phyloP scores from a whole-genome alignment of 1,140 invertebrate species.

The Kradibia gibbosae region DNA sequence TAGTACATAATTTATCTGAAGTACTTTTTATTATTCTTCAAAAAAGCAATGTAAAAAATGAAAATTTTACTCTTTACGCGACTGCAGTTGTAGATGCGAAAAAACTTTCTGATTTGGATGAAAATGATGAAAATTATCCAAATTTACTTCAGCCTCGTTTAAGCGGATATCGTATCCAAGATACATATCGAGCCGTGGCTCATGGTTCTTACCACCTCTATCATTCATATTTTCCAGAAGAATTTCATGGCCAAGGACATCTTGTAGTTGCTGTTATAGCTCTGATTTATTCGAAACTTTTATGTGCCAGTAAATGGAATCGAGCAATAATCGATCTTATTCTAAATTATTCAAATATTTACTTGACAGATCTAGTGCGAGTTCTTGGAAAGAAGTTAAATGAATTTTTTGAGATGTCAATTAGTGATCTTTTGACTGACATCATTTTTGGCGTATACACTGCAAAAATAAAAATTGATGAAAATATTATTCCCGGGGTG shows the following conservation, averaged over 20 bases:
- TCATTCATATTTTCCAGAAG: constrained; percentile 55
- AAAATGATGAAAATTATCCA: constrained; percentile 44
- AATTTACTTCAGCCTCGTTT: constrained; percentile 52
- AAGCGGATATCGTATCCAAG: constrained; percentile 60
- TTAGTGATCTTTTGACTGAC: constrained; percentile 64
- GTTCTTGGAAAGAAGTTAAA: constrained; percentile 61
- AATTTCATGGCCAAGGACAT: constrained; percentile 58
- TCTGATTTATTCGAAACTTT: constrained; percentile 64
- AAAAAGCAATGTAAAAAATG: constrained; percentile 61
- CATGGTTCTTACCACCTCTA: constrained; percentile 63
- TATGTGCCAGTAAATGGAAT: constrained; percentile 64
- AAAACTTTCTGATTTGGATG: constrained; percentile 26
- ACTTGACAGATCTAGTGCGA: constrained; percentile 63
- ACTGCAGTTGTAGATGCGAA: constrained; percentile 54
- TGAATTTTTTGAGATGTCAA: constrained; percentile 58
- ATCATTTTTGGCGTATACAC: constrained; percentile 66
- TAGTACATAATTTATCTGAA: constrained; percentile 56
- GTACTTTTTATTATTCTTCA: constrained; percentile 65
- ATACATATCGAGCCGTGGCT: constrained; percentile 60
- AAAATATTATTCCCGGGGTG: constrained; percentile 61
- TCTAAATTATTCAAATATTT: constrained; percentile 68
- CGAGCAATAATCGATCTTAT: constrained; percentile 64
- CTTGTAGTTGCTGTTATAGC: constrained; percentile 62
- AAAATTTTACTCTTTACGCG: constrained; percentile 61
- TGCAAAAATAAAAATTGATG: constrained; percentile 63